These are phyloP conservation scores for Pyrgilauda ruficollis DNA, from an alignment of 2,113 vertebrate genomes.

Conservation along the genomic window DNA sequence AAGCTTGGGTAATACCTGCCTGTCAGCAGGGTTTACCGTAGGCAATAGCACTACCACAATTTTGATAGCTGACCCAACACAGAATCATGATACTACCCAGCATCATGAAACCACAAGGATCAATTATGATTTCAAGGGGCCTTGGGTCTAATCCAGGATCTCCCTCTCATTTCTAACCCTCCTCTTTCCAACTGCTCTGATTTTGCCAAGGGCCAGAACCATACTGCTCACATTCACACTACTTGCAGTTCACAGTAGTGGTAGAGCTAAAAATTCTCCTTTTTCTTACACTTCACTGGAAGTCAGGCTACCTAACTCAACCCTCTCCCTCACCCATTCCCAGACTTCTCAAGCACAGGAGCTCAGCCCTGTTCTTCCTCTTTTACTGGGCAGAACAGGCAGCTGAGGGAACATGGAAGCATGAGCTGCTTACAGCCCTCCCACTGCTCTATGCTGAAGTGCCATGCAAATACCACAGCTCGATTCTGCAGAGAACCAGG, in stretches of 20 bases:
- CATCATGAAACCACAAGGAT: not conserved
- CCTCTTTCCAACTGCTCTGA: not conserved
- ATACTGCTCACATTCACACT: not conserved
- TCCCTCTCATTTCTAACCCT: not conserved
- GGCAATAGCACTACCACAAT: not conserved
- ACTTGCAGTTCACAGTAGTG: not conserved
- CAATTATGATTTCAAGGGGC: not conserved
- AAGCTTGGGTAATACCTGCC: not conserved
- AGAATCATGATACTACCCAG: not conserved
- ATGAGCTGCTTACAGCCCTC: not conserved
- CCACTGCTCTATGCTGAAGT: not conserved
- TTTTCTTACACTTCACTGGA: not conserved
- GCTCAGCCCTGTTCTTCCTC: not conserved
- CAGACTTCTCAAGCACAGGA: not conserved
- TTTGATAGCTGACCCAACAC: not conserved
- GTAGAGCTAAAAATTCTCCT: not conserved
- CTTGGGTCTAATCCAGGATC: not conserved
- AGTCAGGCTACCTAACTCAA: not conserved
- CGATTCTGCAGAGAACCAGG: not conserved
- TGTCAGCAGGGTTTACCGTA: slow-evolving; percentile 8
- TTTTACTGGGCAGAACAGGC: not conserved
- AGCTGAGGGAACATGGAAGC: not conserved
- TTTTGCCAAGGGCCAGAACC: not conserved
- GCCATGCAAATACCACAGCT: not conserved
- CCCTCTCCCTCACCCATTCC: not conserved